These are phyloP conservation scores for Gallinago paraguaiae DNA, from an alignment of 2,113 vertebrate species.

Conservation along the genomic window DNA sequence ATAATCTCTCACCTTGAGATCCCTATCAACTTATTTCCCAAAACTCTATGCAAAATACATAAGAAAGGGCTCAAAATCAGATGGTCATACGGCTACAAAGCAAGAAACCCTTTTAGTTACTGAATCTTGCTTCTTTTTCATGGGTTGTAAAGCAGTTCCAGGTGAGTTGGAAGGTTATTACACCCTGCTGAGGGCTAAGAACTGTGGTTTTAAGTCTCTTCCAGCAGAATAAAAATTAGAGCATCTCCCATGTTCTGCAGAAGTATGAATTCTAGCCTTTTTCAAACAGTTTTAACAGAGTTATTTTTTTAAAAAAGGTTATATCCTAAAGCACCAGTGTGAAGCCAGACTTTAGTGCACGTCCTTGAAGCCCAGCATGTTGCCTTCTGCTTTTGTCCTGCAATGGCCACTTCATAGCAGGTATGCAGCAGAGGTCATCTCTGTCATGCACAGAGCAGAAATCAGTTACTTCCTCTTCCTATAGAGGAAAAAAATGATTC, in stretches of 20 bases:
- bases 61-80: background rate
- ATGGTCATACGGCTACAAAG: background rate
- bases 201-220: background rate
- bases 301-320: background rate
- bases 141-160: background rate
- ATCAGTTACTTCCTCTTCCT: background rate
- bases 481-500: background rate
- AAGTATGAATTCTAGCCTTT: background rate
- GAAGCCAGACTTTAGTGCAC: background rate
- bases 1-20: background rate
- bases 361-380: background rate
- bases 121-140: background rate
- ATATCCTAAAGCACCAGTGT: background rate
- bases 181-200: background rate
- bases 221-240: background rate
- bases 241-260: background rate
- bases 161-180: background rate
- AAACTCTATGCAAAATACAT: background rate
- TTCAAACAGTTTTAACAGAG: background rate
- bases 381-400: background rate
- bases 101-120: background rate
- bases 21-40: background rate
- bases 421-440: background rate
- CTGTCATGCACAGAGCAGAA: background rate
- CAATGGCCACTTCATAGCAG: accelerated